Evolutionary conservation across 1,140 invertebrate species (phyloP).

Genomic region (Steinernema khuongi): DNA sequence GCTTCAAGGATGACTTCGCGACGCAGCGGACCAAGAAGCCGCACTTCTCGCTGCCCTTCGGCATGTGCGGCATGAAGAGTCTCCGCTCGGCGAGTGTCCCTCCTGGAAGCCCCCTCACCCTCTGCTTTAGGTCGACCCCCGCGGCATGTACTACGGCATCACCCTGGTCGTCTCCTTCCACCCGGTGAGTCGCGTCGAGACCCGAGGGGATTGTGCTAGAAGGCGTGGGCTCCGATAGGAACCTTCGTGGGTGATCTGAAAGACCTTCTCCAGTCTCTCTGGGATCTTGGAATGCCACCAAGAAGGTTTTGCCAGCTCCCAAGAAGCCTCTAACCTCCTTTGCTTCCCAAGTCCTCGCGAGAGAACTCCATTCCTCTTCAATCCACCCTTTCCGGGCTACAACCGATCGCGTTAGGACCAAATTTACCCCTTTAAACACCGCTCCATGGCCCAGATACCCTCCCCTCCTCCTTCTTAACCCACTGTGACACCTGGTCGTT

Average conservation of each 20-base stretch:
- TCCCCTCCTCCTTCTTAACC: background rate
- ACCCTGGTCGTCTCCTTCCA: constrained; percentile 57
- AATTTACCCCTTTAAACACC: no score
- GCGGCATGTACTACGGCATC: constrained; percentile 58
- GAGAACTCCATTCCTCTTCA: no score
- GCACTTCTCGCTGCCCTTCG: constrained; percentile 51
- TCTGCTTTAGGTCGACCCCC: constrained; percentile 48
- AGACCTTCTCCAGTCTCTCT: no score
- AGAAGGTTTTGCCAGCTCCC: no score
- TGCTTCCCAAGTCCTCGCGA: no score
- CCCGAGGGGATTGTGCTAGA: constrained; percentile 3
- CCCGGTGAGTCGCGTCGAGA: constrained; percentile 39
- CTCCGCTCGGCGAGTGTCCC: constrained; percentile 50
- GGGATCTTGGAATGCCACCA: no score
- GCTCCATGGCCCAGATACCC: no score
- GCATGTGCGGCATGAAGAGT: constrained; percentile 57
- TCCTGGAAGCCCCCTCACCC: background rate
- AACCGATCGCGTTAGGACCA: no score
- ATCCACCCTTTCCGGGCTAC: no score
- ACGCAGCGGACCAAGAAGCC: constrained; percentile 52
- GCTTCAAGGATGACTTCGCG: constrained; percentile 54
- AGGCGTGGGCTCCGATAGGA: no score
- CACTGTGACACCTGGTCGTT: background rate
- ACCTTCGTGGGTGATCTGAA: background rate
- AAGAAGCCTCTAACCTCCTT: no score